Base-by-base conservation (phyloP, 2,888 invertebrate species). In the Isoperla grammatica region DNA sequence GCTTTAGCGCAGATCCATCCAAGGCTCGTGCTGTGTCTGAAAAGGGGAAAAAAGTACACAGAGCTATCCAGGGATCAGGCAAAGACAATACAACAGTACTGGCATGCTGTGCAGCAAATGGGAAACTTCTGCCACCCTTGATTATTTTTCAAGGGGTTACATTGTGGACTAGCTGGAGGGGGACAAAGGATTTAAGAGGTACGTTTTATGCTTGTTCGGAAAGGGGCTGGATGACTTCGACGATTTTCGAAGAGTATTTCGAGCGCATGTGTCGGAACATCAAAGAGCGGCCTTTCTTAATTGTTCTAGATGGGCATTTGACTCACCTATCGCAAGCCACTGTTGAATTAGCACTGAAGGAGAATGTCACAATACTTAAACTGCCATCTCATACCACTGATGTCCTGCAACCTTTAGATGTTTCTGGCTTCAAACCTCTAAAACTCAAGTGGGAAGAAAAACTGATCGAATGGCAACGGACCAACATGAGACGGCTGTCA, bases 61-160 rank as follows among this genome's bases (percentile, higher is more conserved):
- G 68, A 56, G 63, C 50, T 42, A 65, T 66, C 9, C 19, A 37
- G 53, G 64, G 65, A 3, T 63, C 63, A 11, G 68, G 64, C 11
- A 64, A 65, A 53, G 62, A 66, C 46, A 65, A 65, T 20, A 65
- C 55, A 12, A 67, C 65, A 4, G 64, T 66, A 2, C 49, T 66
- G 56, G 65, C 64, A 6, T 65, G 60, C 46, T 57, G 62, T 46
- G 64, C 64, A 22, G 66, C 66, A 17, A 20, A 46, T 13, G 65
- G 67, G 39, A 22, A 42, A 20, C 60, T 61, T 54, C 45, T 65
- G 13, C 65, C 65, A 42, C 65, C 66, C 19, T 37, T 63, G 20
- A 62, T 63, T 23, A 39, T 58, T 37, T 61, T 13, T 50, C 43
- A 43, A 22, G 56, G 23, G n/a, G 6, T n/a, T 11, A 43, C 43